Evolutionary conservation across 2,113 vertebrate genomes (phyloP), one percentile per base, ranked within the genome.

Genomic region (Morone saxatilis): DNA sequence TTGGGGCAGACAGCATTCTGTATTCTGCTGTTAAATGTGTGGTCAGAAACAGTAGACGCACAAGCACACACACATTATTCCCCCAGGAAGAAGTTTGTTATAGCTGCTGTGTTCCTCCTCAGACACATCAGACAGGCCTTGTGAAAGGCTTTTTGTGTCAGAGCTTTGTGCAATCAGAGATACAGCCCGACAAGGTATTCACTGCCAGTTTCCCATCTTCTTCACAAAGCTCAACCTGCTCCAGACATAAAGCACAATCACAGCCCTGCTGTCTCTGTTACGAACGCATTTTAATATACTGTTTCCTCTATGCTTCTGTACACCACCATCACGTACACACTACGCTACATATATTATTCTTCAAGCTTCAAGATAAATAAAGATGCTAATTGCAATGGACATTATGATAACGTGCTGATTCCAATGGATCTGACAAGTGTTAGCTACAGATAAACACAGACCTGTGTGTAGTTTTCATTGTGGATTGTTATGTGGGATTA

Each of bases 121-220:
- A 40, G 41, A 56, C 48, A 62, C 48, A 76, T 53, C 69, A 80
- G 25, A 66, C 50, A 5, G 38, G 25, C 38, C 57, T 66, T 17
- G 9, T 66, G 62, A 76, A 76, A 76, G 40, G 45, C 57, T 45
- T 74, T 56, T 67, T 67, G 54, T 69, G 20, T 40, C 19, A 47
- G 71, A 38, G 45, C 47, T 62, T 61, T 70, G 59, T 63, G 17
- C 22, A 63, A 51, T 72, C 50, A 48, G 13, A 71, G 59, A 45
- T 54, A 47, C 22, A 47, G 38, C 25, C 8, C 3, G 38, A 54
- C 40, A 40, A 80, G 69, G 50, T 47, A 36, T n/a, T 65, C 40
- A 36, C 6, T 14, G 22, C 7, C 13, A n/a, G 43, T 14, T 51
- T 53, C 40, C 45, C 54, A 31, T 20, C 45, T n/a, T 36, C 22